phyloP scores from a whole-genome alignment of 2,888 invertebrate species.

The Brachypalpus laphriformis region DNA sequence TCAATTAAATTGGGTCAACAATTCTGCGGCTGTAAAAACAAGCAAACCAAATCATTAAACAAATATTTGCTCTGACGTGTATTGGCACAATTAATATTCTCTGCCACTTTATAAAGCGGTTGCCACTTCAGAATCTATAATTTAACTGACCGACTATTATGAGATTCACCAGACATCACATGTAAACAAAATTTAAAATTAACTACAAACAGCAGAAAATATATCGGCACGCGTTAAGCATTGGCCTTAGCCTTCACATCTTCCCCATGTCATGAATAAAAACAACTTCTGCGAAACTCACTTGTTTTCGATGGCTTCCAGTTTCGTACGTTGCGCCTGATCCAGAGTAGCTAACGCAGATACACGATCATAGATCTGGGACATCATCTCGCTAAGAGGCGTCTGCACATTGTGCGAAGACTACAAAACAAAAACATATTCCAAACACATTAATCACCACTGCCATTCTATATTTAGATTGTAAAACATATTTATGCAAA shows the following conservation, averaged over 20 bases:
- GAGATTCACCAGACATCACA: neutral
- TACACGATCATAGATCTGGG: constrained; percentile 80
- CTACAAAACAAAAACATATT: constrained; percentile 33
- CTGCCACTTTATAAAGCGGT: neutral
- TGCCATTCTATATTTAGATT: constrained; percentile 45
- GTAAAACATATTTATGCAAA: constrained; percentile 11
- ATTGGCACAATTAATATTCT: neutral
- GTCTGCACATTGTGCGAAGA: constrained; percentile 18
- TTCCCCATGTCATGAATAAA: neutral
- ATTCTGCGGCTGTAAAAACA: neutral
- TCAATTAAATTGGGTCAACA: neutral
- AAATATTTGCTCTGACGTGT: neutral
- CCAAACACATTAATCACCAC: constrained; percentile 48
- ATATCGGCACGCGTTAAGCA: constrained; percentile 32
- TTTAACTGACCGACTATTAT: neutral
- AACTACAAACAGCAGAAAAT: neutral
- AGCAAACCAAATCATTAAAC: neutral
- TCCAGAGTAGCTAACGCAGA: constrained; percentile 80
- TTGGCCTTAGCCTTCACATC: constrained; percentile 50
- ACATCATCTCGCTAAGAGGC: constrained; percentile 77
- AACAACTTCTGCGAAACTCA: constrained; percentile 76
- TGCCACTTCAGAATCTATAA: constrained; percentile 4
- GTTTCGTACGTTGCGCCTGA: constrained; percentile 80
- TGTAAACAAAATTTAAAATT: neutral
- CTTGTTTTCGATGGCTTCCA: constrained; percentile 82